Evolutionary conservation across 2,888 invertebrate genomes (phyloP), one percentile per base, ranked within the genome.

Genomic region (Ethmia dodecea): DNA sequence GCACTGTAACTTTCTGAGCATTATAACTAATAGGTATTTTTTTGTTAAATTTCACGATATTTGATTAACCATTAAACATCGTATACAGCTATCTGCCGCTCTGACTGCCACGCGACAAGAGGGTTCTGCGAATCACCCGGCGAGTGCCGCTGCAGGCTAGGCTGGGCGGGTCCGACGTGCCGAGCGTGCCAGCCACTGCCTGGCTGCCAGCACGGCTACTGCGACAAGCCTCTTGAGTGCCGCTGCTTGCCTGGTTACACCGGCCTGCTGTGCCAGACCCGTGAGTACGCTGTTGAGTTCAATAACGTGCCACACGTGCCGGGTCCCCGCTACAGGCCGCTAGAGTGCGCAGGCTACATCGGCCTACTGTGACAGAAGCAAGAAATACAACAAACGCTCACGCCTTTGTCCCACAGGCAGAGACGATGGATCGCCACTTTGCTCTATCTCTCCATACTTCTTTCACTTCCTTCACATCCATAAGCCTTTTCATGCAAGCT

Each of bases 201-300:
- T 0, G 96, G 96, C 47, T 98, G 97, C 74, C 91, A 93, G 56
- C 94, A 96, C 60, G 97, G 98, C 6, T 94, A 91, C 60, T 98
- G 97, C 72, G 91, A 92, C 49, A 93, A 94, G 65, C 96, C 97
- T 3, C 88, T 96, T 22, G 95, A 97, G 72, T 98, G 98, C 81
- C 93, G 92, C 64, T 98, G 98, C 67, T 80, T 92, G 34, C 92
- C 94, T 2, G 97, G 97, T n/a, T 98, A 93, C 89, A 95, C 94
- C 8, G 97, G 97, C 38, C 86, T 95, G 37, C 78, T 95, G 33
- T 95, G 95, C 56, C 94, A 96, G 74, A 94, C 92, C 49, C 93
- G 97, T 97, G 73, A 91, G 92, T 86, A 37, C 22, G 14, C 37
- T 31, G 5, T 5, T 18, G 18, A 18, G n/a, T n/a, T n/a, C n/a